Base-by-base conservation (phyloP, 2,113 vertebrate genomes). In the Asarcornis scutulata region DNA sequence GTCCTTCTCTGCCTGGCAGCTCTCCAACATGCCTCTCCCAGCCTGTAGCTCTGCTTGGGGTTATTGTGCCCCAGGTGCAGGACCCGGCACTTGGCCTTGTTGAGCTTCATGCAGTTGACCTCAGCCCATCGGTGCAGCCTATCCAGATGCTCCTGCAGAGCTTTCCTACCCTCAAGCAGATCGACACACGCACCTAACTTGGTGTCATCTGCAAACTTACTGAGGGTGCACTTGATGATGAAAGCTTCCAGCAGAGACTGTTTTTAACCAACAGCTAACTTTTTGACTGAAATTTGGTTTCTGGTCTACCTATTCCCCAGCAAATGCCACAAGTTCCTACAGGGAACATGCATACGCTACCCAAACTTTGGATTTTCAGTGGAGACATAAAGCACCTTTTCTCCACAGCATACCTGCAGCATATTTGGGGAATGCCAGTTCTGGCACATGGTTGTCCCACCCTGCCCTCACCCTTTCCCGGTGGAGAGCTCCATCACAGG, bases 341-440 rank as follows among this genome's bases (percentile, higher is more conserved):
- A 7, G 6, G 21, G 7, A 42, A 44, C 9, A 69, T 60, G n/a
- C 15, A 44, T 3, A 27, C 3, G 5, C 1, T 38, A 23, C 4
- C 6, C 9, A 76, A 64, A 68, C 3, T 13, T 86, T 2, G 34
- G 2, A 5, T 11, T 29, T 32, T 32, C 27, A 18, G 2, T 6
- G 36, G 10, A 5, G 50, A 2, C 27, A 73, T 15, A 9, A 73
- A 84, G 59, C 22, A 11, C 13, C 44, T 15, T 60, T 71, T 36
- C 31, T 50, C 6, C 20, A 7, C 12, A 46, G 8, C 11, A 36
- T 17, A 15, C 55, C 52, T 40, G 40, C 40, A 71, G 13, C 6
- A 4, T 50, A 48, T 38, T 48, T 60, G 10, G 15, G 27, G 17
- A 82, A 66, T 20, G 72, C 46, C 1, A 38, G 25, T 29, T 62